Evolutionary conservation across 2,113 vertebrate species (phyloP), one percentile per base, ranked within the genome.

Genomic region (Thunnus maccoyii): DNA sequence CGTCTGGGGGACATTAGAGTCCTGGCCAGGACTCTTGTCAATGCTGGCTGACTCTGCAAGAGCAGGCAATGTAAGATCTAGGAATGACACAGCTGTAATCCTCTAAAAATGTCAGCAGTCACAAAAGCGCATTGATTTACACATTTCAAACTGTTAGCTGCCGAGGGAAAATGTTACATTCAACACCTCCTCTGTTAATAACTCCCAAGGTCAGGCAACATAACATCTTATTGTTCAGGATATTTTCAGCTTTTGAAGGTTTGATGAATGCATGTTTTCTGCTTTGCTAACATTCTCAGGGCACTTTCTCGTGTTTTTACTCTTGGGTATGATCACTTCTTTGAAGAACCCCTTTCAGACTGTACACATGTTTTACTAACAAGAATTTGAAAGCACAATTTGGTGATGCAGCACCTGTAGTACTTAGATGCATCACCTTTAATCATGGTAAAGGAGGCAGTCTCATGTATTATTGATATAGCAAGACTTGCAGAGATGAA

Each of bases 391-490:
- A 73, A 70, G 83, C 55, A 41, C 54, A 60, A 11, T 78, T 80
- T 76, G 57, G 36, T 27, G 3, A 57, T 71, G 77, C 70, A 48
- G 72, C 66, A 80, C 82, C 69, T 84, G 81, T 65, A 77, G 58
- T 47, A 50, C 83, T 66, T n/a, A 55, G 15, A 67, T 22, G 15
- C 72, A 82, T 83, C 80, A 82, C 66, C 65, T 82, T 87, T 90
- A 83, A 85, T 91, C 77, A 82, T 1, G 5, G 32, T 68, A 73
- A 72, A 85, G 64, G 55, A 57, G 47, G 41, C 44, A 22, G 15
- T 44, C 68, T 84, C 78, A 80, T 88, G 65, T 85, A 41, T 88
- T 85, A 84, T 85, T 87, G 65, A 90, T 83, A 27, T 1, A 57
- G 50, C 36, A 65, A 52, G 57, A 20, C 57, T 14, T 54, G 22